These are phyloP conservation scores for Aphidoletes aphidimyza DNA, from an alignment of 2,888 invertebrate species.

Conservation along the genomic window DNA sequence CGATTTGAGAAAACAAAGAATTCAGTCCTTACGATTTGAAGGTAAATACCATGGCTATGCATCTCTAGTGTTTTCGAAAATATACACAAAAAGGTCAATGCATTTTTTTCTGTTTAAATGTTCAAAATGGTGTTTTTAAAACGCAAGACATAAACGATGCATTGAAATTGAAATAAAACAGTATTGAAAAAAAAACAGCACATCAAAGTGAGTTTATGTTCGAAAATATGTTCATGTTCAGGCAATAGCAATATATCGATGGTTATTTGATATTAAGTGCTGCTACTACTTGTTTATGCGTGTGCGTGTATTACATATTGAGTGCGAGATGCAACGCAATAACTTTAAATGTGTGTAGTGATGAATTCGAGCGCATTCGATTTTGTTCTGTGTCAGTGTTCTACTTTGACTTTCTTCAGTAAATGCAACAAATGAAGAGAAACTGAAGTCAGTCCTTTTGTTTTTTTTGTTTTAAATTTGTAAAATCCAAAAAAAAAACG, in stretches of 20 bases:
- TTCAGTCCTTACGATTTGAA: neutral
- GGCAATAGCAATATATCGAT: neutral
- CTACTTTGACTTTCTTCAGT: neutral
- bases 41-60: too few species aligned
- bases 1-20: neutral
- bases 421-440: neutral
- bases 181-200: too few species aligned
- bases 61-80: too few species aligned
- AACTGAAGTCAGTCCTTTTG: neutral
- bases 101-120: too few species aligned
- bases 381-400: constrained; percentile 16
- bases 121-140: too few species aligned
- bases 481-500: too few species aligned
- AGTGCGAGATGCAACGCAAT: neutral
- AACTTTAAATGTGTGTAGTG: neutral
- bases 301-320: constrained; percentile 18
- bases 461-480: too few species aligned
- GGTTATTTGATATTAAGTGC: neutral
- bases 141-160: too few species aligned
- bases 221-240: neutral
- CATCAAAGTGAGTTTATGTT: too few species aligned
- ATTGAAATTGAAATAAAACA: too few species aligned
- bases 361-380: neutral
- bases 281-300: neutral
- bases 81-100: neutral